Conservation (phyloP, 2,113 vertebrate species). For the Aviceda subcristata region DNA sequence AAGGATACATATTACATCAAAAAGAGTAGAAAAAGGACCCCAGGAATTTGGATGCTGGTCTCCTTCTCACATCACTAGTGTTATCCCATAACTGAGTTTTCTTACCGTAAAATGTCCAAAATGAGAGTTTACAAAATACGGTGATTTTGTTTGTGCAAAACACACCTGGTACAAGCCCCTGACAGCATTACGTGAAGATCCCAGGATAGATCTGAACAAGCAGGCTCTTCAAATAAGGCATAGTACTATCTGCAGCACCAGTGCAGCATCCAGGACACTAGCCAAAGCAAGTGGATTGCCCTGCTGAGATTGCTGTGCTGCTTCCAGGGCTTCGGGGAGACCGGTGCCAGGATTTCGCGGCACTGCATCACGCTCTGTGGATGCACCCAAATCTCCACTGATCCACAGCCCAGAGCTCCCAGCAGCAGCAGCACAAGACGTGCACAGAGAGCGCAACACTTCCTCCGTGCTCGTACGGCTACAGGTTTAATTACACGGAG, state of each 20-base stretch:
- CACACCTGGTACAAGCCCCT: background rate
- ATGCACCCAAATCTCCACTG: background rate
- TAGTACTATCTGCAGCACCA: background rate
- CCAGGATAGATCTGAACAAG: background rate
- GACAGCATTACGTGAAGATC: background rate
- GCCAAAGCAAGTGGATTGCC: background rate
- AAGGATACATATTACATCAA: background rate
- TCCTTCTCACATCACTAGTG: background rate
- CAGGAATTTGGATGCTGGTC: background rate
- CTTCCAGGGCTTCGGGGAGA: background rate
- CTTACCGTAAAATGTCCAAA: background rate
- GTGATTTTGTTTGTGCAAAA: background rate
- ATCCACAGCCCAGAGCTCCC: background rate
- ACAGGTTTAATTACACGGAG: background rate
- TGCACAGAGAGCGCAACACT: background rate
- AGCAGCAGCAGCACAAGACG: background rate
- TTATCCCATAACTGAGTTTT: background rate
- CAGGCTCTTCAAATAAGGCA: background rate
- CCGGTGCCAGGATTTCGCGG: background rate
- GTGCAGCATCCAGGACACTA: background rate
- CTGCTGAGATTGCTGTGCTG: background rate
- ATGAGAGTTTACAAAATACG: background rate
- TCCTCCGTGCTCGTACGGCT: background rate
- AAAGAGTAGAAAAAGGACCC: background rate
- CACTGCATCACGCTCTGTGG: background rate